Percentiles rank a stretch among this genome's conserved stretches.
These are phyloP conservation scores for Marisa cornuarietis DNA, from an alignment of 1,140 invertebrate genomes.

Conservation along the genomic window DNA sequence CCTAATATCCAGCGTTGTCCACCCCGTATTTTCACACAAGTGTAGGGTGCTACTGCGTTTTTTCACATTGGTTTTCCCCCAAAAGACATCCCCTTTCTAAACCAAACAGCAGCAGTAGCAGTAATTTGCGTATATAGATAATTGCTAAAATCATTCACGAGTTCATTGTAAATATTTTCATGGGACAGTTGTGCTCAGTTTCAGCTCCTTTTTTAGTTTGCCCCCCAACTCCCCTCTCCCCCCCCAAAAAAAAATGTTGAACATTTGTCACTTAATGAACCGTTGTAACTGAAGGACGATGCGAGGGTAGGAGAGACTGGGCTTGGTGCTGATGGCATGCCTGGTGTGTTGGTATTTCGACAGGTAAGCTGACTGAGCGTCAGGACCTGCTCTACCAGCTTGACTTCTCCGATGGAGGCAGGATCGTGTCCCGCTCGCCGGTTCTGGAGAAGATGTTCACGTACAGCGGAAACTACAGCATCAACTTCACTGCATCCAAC, in stretches of 20 bases:
- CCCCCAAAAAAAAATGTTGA: neutral
- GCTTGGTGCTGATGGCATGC: neutral
- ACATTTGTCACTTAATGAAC: neutral
- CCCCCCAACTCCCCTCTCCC: no score
- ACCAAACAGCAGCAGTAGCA: no score
- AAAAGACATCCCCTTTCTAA: no score
- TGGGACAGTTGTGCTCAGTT: no score
- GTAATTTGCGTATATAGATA: no score
- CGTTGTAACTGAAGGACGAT: neutral
- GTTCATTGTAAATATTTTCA: no score
- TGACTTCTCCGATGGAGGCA: slow-evolving; percentile 6
- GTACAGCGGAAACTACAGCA: neutral
- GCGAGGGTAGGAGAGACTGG: neutral
- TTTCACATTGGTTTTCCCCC: no score
- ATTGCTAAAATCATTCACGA: no score
- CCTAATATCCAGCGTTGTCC: no score
- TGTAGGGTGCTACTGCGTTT: no score
- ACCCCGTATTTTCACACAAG: no score
- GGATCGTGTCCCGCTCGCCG: slow-evolving; percentile 7
- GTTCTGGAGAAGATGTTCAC: slow-evolving; percentile 16
- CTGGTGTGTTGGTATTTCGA: neutral
- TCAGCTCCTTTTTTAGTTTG: no score
- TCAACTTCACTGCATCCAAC: slow-evolving; percentile 19
- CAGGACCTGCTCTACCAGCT: slow-evolving; percentile 14
- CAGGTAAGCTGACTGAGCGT: slow-evolving; percentile 6